phyloP scores from a whole-genome alignment of 2,113 vertebrate genomes.

The Ondatra zibethicus region DNA sequence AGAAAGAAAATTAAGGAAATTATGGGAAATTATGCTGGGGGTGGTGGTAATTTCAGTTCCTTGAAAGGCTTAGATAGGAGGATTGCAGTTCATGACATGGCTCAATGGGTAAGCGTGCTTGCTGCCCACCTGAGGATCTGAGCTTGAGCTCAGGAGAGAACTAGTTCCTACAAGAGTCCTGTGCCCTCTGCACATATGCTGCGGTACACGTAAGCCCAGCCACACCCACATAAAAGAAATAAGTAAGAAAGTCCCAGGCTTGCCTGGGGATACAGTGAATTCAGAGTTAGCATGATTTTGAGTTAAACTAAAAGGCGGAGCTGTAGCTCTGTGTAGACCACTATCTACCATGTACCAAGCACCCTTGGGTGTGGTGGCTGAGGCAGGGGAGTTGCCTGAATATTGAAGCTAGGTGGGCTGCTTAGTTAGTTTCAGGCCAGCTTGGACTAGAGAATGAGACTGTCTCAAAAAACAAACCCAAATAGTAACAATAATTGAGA shows the following conservation, averaged over 20 bases:
- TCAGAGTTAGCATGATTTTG: background rate
- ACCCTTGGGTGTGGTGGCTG: background rate
- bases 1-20: background rate
- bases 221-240: background rate
- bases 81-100: background rate
- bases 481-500: background rate
- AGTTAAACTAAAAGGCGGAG: background rate
- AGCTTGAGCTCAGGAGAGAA: background rate
- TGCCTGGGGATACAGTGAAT: too few relatives aligned
- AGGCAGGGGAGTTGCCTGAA: background rate
- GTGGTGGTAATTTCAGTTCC: background rate
- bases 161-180: background rate
- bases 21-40: background rate
- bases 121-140: background rate
- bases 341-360: background rate
- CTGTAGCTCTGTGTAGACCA: background rate
- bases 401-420: background rate
- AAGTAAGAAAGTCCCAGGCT: background rate
- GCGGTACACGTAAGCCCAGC: background rate
- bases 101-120: background rate
- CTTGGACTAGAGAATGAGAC: background rate
- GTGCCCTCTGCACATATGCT: background rate
- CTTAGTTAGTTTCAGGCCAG: background rate
- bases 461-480: background rate
- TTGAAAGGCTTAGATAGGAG: background rate